Evolutionary conservation across 2,888 invertebrate species (phyloP), one percentile per base, ranked within the genome.

Genomic region (Agriopis aurantiaria): DNA sequence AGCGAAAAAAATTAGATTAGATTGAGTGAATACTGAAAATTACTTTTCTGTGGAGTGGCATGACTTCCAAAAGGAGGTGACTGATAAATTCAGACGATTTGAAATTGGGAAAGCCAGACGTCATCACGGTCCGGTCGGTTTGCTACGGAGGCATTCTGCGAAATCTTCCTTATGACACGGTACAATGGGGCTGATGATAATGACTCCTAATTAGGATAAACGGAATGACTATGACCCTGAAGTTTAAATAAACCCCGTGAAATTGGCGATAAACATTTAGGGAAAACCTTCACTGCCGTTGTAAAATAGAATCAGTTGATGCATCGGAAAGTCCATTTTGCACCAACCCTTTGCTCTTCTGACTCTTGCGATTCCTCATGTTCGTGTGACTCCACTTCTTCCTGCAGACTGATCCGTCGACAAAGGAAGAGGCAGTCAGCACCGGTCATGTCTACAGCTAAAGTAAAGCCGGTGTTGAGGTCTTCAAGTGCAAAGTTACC

Each of bases 321-420:
- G 92, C 88, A 88, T 59, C 72, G 77, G 8, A 71, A 71, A 65
- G 93, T 93, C 48, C 88, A 86, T 23, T 93, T 93, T 69, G 92
- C 91, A 12, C 91, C 90, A 8, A 89, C 91, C 10, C 92, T 92
- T 3, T 75, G 80, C 53, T 90, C 92, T 65, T 83, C 81, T 49
- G 77, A 75, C 41, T 79, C 77, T 45, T 33, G 45, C 7, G 73
- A 74, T 57, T 76, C 73, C 14, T 73, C 72, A 2, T 70, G 71
- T 23, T 75, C 72, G 10, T 72, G 73, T 68, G 77, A 79, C 60
- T 78, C 79, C 61, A 69, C 75, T 61, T 76, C 75, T 61, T 76
- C 80, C 53, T 84, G 82, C 75, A 76, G 76, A 73, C 75, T 75
- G 46, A 59, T 68, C 1, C 68, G 73, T 5, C 76, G 89, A 23